These are phyloP conservation scores for Thalassarche chlororhynchos DNA, from an alignment of 2,113 vertebrate species.

Conservation along the genomic window DNA sequence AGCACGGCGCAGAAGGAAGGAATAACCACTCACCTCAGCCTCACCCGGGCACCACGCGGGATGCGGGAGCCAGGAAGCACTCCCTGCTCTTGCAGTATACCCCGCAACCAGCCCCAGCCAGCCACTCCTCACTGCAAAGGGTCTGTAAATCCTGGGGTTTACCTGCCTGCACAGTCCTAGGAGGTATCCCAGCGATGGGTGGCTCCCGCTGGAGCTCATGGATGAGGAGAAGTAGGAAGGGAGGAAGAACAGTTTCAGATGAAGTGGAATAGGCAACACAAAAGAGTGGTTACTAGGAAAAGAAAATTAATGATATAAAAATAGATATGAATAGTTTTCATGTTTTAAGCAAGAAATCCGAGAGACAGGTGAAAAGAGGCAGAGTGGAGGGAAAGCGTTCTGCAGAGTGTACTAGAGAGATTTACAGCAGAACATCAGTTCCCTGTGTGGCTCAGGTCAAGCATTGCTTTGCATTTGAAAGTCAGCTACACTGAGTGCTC, in stretches of 20 bases:
- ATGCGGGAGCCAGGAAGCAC: background rate
- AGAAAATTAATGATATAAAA: background rate
- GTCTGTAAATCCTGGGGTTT: background rate
- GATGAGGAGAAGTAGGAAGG: background rate
- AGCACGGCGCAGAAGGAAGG: background rate
- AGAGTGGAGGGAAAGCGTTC: background rate
- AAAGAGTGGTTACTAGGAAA: background rate
- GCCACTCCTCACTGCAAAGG: background rate
- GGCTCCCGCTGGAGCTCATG: background rate
- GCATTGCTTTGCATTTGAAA: background rate
- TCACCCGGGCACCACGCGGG: fast-evolving
- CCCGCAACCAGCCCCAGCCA: background rate
- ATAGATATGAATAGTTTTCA: background rate
- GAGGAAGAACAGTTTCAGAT: background rate
- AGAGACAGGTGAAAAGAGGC: background rate
- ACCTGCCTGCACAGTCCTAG: fast-evolving
- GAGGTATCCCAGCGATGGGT: background rate
- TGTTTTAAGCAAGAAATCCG: background rate
- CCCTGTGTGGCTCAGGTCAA: background rate
- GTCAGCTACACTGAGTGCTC: background rate
- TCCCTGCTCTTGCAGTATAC: background rate
- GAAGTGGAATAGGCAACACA: background rate
- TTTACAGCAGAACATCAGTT: background rate
- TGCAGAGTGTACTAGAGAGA: background rate
- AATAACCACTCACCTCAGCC: background rate